Evolutionary conservation across 2,797 vertebrate genomes (phyloP).

Genomic region (Petrocephalus sullivani): DNA sequence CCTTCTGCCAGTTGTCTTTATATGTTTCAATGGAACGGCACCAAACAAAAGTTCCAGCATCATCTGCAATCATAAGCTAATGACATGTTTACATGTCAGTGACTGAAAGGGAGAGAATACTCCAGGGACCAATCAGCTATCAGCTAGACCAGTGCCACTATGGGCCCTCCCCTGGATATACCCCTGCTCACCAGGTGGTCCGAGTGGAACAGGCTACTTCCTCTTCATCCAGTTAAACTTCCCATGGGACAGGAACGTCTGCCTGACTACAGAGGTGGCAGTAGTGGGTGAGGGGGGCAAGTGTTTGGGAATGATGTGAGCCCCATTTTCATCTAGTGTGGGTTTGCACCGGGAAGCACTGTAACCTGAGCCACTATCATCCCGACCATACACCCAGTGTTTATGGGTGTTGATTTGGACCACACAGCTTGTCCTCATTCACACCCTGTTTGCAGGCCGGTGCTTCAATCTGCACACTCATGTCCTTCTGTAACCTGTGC

Average conservation of each 20-base stretch:
- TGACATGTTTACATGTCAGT: not conserved
- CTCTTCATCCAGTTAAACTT: slow-evolving; percentile 23
- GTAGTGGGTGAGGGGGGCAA: not conserved
- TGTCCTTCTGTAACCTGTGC: not conserved
- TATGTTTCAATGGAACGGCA: too few relatives aligned
- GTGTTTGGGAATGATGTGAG: not conserved
- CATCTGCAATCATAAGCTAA: not conserved
- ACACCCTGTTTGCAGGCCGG: not conserved
- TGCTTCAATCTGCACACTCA: not conserved
- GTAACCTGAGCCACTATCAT: not conserved
- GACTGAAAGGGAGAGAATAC: not conserved
- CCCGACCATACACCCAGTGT: not conserved
- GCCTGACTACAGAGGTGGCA: not conserved
- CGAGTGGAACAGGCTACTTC: slow-evolving; percentile 13
- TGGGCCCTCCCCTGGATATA: not conserved
- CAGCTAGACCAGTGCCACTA: not conserved
- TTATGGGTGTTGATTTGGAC: slow-evolving; percentile 8
- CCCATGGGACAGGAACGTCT: slow-evolving; percentile 6
- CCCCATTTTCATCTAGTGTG: slow-evolving; percentile 1
- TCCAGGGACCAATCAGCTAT: not conserved
- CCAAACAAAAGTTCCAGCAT: too few relatives aligned
- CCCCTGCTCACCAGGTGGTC: slow-evolving; percentile 29
- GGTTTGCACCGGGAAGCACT: not conserved
- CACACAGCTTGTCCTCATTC: not conserved
- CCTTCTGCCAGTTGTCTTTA: too few relatives aligned